Evolutionary conservation across 2,888 invertebrate species (phyloP).

Genomic region (Sphaeridia pumilis): DNA sequence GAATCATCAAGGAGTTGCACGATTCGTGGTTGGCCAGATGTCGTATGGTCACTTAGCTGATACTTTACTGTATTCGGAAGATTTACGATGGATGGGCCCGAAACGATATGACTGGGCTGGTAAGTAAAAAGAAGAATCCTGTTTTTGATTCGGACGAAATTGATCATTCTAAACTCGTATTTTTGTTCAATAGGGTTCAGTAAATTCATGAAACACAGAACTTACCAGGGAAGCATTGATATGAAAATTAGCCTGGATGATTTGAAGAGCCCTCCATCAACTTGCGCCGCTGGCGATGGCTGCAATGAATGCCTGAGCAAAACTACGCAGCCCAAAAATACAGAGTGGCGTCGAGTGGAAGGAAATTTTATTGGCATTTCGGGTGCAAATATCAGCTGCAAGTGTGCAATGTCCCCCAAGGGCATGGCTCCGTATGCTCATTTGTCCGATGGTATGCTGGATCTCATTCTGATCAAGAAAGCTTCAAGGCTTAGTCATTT

Average conservation of each 20-base stretch:
- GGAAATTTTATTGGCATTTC: slow-evolving; percentile 67
- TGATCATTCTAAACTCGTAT: too few relatives aligned
- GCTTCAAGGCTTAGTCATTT: slow-evolving; percentile 60
- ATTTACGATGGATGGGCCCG: slow-evolving; percentile 75
- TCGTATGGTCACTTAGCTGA: slow-evolving; percentile 80
- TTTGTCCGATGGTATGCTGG: slow-evolving; percentile 65
- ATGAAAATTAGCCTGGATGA: slow-evolving; percentile 29
- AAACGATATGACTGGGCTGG: slow-evolving; percentile 67
- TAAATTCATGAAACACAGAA: slow-evolving; percentile 27
- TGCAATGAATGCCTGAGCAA: slow-evolving; percentile 29
- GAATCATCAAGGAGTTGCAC: slow-evolving; percentile 30
- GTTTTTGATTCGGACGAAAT: too few relatives aligned
- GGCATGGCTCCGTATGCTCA: slow-evolving; percentile 68
- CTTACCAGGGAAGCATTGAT: slow-evolving; percentile 35
- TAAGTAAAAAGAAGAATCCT: too few relatives aligned
- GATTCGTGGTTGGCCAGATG: slow-evolving; percentile 40
- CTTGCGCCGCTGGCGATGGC: slow-evolving; percentile 29
- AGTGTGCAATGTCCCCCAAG: slow-evolving; percentile 58
- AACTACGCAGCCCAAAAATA: slow-evolving; percentile 1
- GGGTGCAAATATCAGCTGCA: slow-evolving; percentile 63
- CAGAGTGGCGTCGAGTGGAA: slow-evolving; percentile 46
- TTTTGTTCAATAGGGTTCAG: slow-evolving; percentile 28
- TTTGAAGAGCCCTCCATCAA: slow-evolving; percentile 25
- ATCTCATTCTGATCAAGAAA: slow-evolving; percentile 60
- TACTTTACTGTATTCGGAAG: slow-evolving; percentile 64